phyloP scores from a whole-genome alignment of 2,797 vertebrate genomes.

The Petrocephalus sullivani region DNA sequence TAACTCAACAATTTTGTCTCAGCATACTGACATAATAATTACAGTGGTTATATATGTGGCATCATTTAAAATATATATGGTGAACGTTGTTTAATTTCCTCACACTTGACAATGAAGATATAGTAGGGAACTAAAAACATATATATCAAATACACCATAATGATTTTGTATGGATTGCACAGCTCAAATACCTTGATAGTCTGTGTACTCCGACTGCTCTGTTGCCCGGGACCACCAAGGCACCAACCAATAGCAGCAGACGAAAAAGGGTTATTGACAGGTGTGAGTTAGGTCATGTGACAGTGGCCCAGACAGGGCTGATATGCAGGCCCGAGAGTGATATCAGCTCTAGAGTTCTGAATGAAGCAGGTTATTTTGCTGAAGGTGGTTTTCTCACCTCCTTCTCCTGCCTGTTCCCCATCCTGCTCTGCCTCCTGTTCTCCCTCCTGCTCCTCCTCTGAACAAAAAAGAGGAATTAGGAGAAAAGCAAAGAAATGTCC shows the following conservation, averaged over 20 bases:
- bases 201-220: conserved; percentile 51
- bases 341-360: not conserved
- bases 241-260: conserved; percentile 28
- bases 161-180: not conserved
- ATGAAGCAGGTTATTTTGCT: not conserved
- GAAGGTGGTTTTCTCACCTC: conserved; percentile 29
- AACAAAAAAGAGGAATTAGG: not conserved
- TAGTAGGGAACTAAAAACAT: conserved; percentile 16
- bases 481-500: not conserved
- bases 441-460: conserved; percentile 27
- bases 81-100: not conserved
- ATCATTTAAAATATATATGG: not conserved
- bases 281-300: conserved; percentile 20
- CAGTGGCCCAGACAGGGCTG: not conserved
- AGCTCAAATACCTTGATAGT: conserved; percentile 52
- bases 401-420: conserved; percentile 31
- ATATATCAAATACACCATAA: conserved; percentile 14
- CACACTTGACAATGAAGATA: not conserved
- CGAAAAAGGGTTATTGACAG: conserved; percentile 17
- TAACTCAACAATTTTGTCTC: not conserved
- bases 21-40: not conserved
- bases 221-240: conserved; percentile 24
- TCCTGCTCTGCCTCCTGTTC: conserved; percentile 35
- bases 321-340: not conserved
- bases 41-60: not conserved